Evolutionary conservation across 2,888 invertebrate genomes (phyloP).

Genomic region (Eupithecia dodoneata): DNA sequence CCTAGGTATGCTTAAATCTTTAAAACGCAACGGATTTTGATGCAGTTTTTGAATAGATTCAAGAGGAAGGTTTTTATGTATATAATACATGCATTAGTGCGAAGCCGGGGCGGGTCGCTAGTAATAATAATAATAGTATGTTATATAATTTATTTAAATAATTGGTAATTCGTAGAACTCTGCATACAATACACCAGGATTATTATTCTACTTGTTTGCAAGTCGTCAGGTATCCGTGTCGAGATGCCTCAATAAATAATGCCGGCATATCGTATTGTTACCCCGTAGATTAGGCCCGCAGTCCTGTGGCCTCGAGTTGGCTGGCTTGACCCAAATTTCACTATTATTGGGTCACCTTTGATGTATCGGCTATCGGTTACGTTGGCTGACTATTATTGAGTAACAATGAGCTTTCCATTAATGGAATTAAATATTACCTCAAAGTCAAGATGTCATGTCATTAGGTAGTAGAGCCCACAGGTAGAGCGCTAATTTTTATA

Average conservation of each 20-base stretch:
- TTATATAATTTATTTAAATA: no score
- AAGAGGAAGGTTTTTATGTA: no score
- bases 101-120: no score
- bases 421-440: not conserved
- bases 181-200: no score
- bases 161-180: no score
- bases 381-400: not conserved
- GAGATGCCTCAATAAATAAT: not conserved
- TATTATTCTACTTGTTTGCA: not conserved
- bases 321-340: not conserved
- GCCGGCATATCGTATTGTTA: not conserved
- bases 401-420: not conserved
- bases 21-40: no score
- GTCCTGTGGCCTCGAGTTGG: not conserved
- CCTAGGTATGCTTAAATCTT: no score
- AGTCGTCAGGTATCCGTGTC: not conserved
- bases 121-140: no score
- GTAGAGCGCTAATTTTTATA: not conserved
- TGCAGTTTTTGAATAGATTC: no score
- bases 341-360: conserved; percentile 7
- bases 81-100: no score
- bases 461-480: no score
- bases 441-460: no score
- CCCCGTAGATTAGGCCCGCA: conserved; percentile 5
- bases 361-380: not conserved